Conservation (phyloP, 2,113 vertebrate genomes). For the Pungitius pungitius region DNA sequence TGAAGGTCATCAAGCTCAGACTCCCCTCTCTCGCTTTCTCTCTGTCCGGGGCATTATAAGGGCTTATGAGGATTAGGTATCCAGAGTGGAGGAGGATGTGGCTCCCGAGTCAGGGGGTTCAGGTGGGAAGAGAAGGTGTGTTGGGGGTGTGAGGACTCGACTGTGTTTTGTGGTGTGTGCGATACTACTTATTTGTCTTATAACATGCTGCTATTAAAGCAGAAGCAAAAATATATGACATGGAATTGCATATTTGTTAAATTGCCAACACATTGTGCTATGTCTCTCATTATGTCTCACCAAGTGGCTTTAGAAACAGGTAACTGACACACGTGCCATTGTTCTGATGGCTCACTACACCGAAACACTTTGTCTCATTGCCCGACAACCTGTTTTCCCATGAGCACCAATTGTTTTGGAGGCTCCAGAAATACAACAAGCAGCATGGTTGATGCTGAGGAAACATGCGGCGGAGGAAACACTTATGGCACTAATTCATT, state of each 20-base stretch:
- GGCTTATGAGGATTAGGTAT: constrained; percentile 69
- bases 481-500: neutral
- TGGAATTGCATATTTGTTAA: neutral
- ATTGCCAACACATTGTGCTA: neutral
- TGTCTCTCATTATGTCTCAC: neutral
- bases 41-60: constrained; percentile 47
- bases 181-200: neutral
- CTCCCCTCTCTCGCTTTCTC: constrained; percentile 30
- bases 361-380: too few relatives aligned
- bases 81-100: constrained; percentile 39
- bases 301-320: neutral
- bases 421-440: too few relatives aligned
- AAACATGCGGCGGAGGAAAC: too few relatives aligned
- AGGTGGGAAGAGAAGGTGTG: constrained; percentile 28
- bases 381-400: too few relatives aligned
- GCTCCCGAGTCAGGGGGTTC: constrained; percentile 44
- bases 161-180: neutral
- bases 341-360: too few relatives aligned
- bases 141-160: neutral
- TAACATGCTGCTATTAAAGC: neutral
- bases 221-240: neutral
- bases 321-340: neutral
- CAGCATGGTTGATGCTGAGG: too few relatives aligned
- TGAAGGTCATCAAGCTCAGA: constrained; percentile 58
- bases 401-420: too few relatives aligned